phyloP scores from a whole-genome alignment of 2,797 vertebrate species.

The Fringilla coelebs region DNA sequence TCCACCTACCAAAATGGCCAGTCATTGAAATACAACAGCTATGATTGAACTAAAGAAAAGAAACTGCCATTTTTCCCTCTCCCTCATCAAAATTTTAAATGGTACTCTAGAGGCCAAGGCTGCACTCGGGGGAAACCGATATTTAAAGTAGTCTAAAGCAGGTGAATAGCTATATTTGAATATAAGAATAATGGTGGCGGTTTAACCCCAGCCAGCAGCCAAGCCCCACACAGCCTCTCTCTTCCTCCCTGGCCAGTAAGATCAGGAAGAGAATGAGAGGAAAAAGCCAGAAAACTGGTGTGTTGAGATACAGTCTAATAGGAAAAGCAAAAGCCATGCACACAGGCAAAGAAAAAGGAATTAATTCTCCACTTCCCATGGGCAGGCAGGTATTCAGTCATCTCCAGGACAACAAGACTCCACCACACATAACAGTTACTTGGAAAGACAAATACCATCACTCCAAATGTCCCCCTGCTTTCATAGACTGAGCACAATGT shows the following conservation, averaged over 20 bases:
- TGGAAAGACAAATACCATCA: neutral
- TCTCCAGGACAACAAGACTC: neutral
- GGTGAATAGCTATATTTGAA: neutral
- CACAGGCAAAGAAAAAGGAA: neutral
- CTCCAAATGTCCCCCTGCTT: neutral
- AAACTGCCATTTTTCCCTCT: accelerated
- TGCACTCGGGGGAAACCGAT: neutral
- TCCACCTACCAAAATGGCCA: neutral
- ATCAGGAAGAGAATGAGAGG: neutral
- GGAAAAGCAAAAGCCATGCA: neutral
- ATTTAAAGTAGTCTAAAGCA: neutral
- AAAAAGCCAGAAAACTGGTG: neutral
- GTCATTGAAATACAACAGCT: neutral
- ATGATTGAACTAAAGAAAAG: neutral
- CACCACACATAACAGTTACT: neutral
- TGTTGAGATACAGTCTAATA: neutral
- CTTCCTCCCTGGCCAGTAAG: neutral
- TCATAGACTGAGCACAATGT: neutral
- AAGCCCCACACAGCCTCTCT: neutral
- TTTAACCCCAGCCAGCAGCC: neutral
- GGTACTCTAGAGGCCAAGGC: neutral
- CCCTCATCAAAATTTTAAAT: neutral
- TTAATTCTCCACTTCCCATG: neutral
- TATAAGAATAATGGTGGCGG: neutral
- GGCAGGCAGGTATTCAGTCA: neutral